phyloP scores from a whole-genome alignment of 2,888 invertebrate species.

The Plagiodera versicolora region DNA sequence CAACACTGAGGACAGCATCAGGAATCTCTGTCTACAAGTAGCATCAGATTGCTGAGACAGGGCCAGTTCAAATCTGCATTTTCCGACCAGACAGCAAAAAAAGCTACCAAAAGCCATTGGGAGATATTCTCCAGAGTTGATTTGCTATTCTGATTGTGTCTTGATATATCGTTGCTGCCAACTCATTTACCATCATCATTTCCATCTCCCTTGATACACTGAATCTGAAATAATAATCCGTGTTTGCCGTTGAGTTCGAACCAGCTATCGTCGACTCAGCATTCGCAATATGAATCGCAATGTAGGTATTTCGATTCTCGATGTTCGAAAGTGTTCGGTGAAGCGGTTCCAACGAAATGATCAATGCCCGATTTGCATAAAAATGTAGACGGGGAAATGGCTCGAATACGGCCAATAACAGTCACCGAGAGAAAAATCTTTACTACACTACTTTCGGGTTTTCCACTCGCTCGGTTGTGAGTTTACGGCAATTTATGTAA shows the following conservation, averaged over 20 bases:
- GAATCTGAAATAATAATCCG: no score
- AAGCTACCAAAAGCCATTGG: no score
- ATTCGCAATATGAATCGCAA: conserved; percentile 37
- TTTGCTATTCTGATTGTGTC: no score
- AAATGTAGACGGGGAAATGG: conserved; percentile 42
- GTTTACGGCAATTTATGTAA: conserved; percentile 1
- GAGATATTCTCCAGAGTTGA: no score
- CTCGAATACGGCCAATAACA: conserved; percentile 42
- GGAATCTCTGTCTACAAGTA: no score
- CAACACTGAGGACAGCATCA: no score
- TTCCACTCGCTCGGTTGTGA: not conserved
- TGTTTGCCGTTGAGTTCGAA: not conserved
- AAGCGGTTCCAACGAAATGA: conserved; percentile 39
- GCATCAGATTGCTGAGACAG: no score
- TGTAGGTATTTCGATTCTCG: conserved; percentile 41
- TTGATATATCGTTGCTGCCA: not conserved
- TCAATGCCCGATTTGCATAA: conserved; percentile 46
- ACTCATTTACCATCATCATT: not conserved
- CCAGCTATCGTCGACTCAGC: conserved; percentile 23
- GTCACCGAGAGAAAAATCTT: conserved; percentile 27
- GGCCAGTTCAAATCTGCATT: no score
- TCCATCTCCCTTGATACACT: no score
- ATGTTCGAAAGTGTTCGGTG: conserved; percentile 42
- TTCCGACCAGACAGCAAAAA: no score
- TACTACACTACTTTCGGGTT: conserved; percentile 17